Evolutionary conservation across 1,140 invertebrate species (phyloP), one percentile per base, ranked within the genome.

Genomic region (Caenorhabditis brenneri): DNA sequence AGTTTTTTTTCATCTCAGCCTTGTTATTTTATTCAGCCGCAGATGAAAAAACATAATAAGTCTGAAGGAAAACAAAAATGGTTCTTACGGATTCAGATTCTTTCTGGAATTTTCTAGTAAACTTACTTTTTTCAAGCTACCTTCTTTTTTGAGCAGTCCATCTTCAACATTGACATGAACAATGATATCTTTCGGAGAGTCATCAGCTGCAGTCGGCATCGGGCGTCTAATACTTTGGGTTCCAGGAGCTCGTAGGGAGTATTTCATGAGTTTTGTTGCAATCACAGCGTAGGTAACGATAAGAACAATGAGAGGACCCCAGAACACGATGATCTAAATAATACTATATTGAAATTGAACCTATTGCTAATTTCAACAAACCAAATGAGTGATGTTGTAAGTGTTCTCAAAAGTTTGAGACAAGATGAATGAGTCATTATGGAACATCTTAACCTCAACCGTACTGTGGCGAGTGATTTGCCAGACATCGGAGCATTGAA

Each of bases 321-420:
- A 90, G 84, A 90, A 90, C 0, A 90, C 89, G 12, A 91, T 42
- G 27, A 90, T 60, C 88, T 90, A 29, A 69, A 89, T 84, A 31
- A 27, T 15, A 39, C n/a, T 9, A 58, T 3, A 12, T 16, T 36
- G 2, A 22, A 15, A 24, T 24, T 29, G 0, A n/a, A 24, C 36
- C 16, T 22, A 1, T 42, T 12, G n/a, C 12, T 22, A 1, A 7
- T n/a, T 12, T 5, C 4, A 81, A 16, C 31, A 5, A 51, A 84
- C 69, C 53, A 86, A 65, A 31, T 86, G 86, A n/a, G 85, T n/a
- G n/a, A 86, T 86, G 16, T 86, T 80, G 85, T 86, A 86, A 16
- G 46, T 31, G 27, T 83, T 79, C 39, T 86, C 55, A 19, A 79
- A 55, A 29, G 82, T 53, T 46, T 79, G 29, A 36, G 27, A 46